Conservation (phyloP, 2,113 vertebrate genomes). For the Saguinus midas region DNA sequence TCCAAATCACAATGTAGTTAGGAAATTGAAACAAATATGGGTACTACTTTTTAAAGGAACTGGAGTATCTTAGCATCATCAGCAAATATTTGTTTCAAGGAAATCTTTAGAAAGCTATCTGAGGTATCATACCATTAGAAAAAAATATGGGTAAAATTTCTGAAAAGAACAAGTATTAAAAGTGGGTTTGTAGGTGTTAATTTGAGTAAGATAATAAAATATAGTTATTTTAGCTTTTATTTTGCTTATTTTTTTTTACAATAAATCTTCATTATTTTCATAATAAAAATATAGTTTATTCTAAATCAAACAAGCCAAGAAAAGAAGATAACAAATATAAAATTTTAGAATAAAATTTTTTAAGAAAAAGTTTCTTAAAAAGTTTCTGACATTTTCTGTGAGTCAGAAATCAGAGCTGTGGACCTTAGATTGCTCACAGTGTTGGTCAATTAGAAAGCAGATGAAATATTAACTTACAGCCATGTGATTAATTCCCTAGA, state of each 20-base stretch:
- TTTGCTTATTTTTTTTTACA: neutral
- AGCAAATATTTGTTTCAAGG: neutral
- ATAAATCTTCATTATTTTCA: neutral
- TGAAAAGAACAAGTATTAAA: neutral
- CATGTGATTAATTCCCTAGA: neutral
- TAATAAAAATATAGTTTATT: neutral
- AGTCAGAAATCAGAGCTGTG: neutral
- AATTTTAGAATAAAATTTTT: neutral
- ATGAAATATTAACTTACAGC: neutral
- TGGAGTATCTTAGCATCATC: neutral
- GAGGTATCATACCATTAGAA: neutral
- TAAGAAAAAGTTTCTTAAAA: neutral
- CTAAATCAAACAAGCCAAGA: neutral
- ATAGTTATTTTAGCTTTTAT: neutral
- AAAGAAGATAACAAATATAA: neutral
- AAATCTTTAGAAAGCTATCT: neutral
- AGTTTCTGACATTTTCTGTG: neutral
- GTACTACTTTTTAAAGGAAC: neutral
- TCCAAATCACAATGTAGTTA: neutral
- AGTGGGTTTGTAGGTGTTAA: neutral
- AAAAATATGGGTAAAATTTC: neutral
- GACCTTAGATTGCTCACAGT: rapidly evolving
- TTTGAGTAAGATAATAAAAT: neutral
- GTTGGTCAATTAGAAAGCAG: neutral
- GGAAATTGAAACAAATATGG: neutral